These are phyloP conservation scores for Gastracanthus pulcherrimus DNA, from an alignment of 2,888 invertebrate genomes.

Conservation along the genomic window DNA sequence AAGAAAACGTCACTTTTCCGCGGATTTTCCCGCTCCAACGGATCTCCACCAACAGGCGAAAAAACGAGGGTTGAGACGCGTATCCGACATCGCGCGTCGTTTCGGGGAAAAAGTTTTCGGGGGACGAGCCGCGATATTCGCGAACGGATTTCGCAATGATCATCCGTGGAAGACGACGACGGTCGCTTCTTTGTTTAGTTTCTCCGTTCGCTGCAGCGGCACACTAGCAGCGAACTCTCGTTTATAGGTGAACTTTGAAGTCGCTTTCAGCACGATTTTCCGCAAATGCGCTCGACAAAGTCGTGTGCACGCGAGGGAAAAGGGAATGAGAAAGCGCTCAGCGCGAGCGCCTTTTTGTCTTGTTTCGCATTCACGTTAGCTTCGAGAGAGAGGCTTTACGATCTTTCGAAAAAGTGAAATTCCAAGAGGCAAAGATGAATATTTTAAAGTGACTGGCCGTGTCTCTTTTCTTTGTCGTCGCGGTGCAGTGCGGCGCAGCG, in stretches of 20 bases:
- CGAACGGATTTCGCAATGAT: neutral
- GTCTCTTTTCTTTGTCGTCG: neutral
- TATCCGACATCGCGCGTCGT: neutral
- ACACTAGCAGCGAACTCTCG: no score
- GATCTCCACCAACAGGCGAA: neutral
- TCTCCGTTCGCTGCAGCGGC: neutral
- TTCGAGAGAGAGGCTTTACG: neutral
- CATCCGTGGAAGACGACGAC: neutral
- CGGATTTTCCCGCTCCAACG: neutral
- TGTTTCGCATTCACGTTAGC: neutral
- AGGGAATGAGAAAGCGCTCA: neutral
- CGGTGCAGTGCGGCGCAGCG: neutral
- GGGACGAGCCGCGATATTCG: neutral
- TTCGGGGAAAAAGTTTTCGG: neutral
- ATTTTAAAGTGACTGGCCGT: neutral
- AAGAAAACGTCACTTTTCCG: neutral
- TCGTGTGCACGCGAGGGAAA: neutral
- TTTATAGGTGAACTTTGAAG: no score
- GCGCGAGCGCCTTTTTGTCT: neutral
- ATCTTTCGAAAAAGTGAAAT: constrained; percentile 7
- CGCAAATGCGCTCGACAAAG: neutral
- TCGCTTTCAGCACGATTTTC: neutral
- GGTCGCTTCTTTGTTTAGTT: no score
- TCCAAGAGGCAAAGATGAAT: constrained; percentile 1
- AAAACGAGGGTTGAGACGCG: neutral